These are phyloP conservation scores for Cladorhizidae sp. DNA, from an alignment of 37 sponge, comb jelly and placozoan genomes.

Conservation along the genomic window DNA sequence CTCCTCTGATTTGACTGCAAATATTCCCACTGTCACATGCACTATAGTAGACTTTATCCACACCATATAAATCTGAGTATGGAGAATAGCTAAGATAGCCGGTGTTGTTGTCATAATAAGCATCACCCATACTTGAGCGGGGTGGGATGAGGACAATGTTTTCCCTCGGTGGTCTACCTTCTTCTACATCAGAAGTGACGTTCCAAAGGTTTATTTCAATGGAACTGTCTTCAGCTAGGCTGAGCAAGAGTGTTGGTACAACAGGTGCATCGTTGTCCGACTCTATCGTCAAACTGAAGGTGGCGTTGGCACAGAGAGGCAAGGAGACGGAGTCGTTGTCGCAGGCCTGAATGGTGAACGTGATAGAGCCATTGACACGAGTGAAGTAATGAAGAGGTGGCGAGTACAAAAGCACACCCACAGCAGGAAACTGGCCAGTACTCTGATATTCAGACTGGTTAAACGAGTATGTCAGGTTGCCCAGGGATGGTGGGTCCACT, in stretches of 20 bases:
- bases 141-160: slow-evolving; percentile 46
- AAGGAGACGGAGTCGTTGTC: slow-evolving; percentile 59
- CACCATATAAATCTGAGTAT: slow-evolving; percentile 48
- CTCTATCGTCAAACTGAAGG: slow-evolving; percentile 45
- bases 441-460: slow-evolving; percentile 2
- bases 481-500: slow-evolving; percentile 29
- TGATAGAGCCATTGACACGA: slow-evolving; percentile 21
- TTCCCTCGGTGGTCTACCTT: slow-evolving; percentile 44
- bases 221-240: slow-evolving; percentile 58
- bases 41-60: slow-evolving; percentile 60
- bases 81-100: slow-evolving; percentile 75
- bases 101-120: slow-evolving; percentile 55
- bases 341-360: slow-evolving; percentile 66
- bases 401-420: slow-evolving; percentile 56
- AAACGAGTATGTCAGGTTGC: slow-evolving; percentile 53
- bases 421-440: slow-evolving; percentile 22
- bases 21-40: slow-evolving; percentile 71
- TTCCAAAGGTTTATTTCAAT: slow-evolving; percentile 24
- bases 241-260: slow-evolving; percentile 35
- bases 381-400: slow-evolving; percentile 58
- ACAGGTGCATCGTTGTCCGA: slow-evolving; percentile 81
- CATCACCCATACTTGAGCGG: slow-evolving; percentile 57
- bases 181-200: slow-evolving; percentile 80
- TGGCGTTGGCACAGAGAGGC: slow-evolving; percentile 50
- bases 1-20: slow-evolving; percentile 58